Base-by-base conservation (phyloP, 2,888 invertebrate species). In the Heliothis peltigera region DNA sequence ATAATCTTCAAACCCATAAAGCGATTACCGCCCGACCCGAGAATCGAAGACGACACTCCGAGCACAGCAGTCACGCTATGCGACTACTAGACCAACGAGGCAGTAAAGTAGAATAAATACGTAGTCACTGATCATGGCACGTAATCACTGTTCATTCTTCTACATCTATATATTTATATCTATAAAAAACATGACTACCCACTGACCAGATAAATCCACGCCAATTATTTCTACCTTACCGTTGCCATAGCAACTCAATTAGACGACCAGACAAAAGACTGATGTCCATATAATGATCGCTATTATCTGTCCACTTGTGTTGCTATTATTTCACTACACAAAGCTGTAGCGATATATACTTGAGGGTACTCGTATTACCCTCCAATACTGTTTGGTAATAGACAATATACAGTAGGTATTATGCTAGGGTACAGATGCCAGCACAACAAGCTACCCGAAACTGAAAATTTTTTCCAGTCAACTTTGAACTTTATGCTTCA, bases 181-280 rank as follows among this genome's bases (percentile, higher is more conserved):
- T 8, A n/a, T n/a, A n/a, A n/a, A 4, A 35, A 25, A 43, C 35
- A 32, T 25, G n/a, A 25, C 18, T 17, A 15, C 25, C 32, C 0
- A 32, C 32, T 32, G 25, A 51, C 25, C 22, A 46, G 10, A 22
- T n/a, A n/a, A 18, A 65, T 61, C 44, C 17, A 15, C 47, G 19
- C 74, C 83, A 82, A 83, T 84, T 79, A 81, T 75, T 72, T 63
- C 64, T 71, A 68, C 67, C 77, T 78, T 56, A 46, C 28, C 66
- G 89, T 91, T 84, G 70, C 88, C 76, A 91, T 87, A 85, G 82
- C 64, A 73, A 77, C 83, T 77, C 85, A 88, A 89, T 88, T 87
- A 89, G 82, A 35, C 15, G 52, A 57, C 81, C 85, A 88, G 87
- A 90, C 89, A 90, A 91, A 86, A 87, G 88, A 79, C 81, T 79